Conservation (phyloP, 2,113 vertebrate species). For the Coptodon rendalli region DNA sequence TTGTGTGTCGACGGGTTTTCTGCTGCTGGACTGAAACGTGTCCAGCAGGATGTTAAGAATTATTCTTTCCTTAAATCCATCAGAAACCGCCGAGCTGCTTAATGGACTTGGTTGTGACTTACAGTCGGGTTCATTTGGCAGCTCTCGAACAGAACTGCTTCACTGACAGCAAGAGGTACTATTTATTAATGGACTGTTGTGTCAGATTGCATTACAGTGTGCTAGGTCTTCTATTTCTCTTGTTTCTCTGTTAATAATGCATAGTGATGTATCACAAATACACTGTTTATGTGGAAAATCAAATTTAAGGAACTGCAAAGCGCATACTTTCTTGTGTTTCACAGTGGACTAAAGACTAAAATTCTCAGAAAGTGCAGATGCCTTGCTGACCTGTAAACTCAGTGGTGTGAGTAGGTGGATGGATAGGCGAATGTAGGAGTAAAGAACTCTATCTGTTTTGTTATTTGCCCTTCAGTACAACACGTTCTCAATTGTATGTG, state of each 20-base stretch:
- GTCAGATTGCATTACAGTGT: background rate
- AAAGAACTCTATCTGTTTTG: conserved; percentile 1
- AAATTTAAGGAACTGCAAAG: background rate
- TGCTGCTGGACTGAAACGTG: background rate
- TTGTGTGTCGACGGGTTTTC: background rate
- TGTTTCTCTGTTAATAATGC: background rate
- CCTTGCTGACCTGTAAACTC: conserved; percentile 44
- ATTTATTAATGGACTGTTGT: background rate
- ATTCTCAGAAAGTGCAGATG: conserved; percentile 11
- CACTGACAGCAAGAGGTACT: background rate
- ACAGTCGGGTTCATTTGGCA: background rate
- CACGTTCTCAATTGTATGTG: conserved; percentile 3
- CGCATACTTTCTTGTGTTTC: background rate
- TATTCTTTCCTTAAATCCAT: background rate
- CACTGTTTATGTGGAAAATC: background rate
- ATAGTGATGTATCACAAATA: background rate
- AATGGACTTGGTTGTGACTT: background rate
- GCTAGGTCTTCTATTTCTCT: background rate
- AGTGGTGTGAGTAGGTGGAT: conserved; percentile 21
- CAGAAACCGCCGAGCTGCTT: background rate
- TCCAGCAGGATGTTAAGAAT: background rate
- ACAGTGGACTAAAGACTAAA: background rate
- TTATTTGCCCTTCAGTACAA: background rate
- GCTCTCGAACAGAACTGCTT: background rate
- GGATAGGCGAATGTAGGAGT: conserved; percentile 34